Conservation (phyloP, 2,888 invertebrate genomes). For the Cryptocheilus praepositus region DNA sequence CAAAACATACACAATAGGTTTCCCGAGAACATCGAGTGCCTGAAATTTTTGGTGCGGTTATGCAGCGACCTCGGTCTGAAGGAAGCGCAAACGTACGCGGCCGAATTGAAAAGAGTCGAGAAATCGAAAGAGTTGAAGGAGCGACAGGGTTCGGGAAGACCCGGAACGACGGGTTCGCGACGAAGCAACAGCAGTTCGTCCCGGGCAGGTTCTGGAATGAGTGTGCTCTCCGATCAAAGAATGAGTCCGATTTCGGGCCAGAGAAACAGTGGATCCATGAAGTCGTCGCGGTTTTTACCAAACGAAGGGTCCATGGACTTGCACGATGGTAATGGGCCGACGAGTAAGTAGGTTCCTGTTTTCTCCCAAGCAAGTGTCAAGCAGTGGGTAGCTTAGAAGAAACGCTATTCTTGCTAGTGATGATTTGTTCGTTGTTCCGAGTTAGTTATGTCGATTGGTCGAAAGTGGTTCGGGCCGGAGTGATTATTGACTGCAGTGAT, state of each 20-base stretch:
- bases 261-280: slow-evolving; percentile 48
- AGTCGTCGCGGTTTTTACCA: slow-evolving; percentile 49
- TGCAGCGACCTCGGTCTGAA: slow-evolving; percentile 93
- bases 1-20: slow-evolving; percentile 91
- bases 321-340: slow-evolving; percentile 49
- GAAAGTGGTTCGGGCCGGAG: slow-evolving; percentile 47
- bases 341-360: slow-evolving; percentile 37
- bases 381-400: too few relatives aligned
- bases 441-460: background rate
- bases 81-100: slow-evolving; percentile 90
- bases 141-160: slow-evolving; percentile 78
- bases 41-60: slow-evolving; percentile 91
- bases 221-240: slow-evolving; percentile 75
- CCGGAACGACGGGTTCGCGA: slow-evolving; percentile 76
- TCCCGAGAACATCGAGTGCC: slow-evolving; percentile 95
- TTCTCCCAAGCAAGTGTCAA: too few relatives aligned
- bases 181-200: slow-evolving; percentile 78
- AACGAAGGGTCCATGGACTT: slow-evolving; percentile 57
- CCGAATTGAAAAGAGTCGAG: slow-evolving; percentile 87
- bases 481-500: slow-evolving; percentile 62
- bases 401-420: too few relatives aligned
- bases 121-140: slow-evolving; percentile 78
- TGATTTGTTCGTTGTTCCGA: background rate
- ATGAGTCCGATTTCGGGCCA: slow-evolving; percentile 63
- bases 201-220: slow-evolving; percentile 77